Conservation (phyloP, 1,140 invertebrate species). For the Dufourea novaeangliae region DNA sequence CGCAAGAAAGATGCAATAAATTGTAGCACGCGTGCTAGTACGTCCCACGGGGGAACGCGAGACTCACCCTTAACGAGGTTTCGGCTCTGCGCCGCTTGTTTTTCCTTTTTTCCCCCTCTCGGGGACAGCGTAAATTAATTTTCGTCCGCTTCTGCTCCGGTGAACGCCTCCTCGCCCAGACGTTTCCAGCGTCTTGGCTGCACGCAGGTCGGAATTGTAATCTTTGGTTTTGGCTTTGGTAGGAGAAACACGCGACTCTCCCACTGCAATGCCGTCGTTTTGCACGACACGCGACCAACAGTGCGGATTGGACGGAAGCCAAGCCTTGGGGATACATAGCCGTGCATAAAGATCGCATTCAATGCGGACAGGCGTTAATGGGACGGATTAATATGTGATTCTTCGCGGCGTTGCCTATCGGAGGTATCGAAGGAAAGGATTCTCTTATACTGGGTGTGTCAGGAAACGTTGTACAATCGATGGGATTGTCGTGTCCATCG, state of each 20-base stretch:
- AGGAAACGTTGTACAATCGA: too few relatives aligned
- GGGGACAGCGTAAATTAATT: constrained; percentile 50
- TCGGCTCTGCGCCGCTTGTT: neutral
- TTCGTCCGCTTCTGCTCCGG: neutral
- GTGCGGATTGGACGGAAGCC: neutral
- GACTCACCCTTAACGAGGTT: constrained; percentile 60
- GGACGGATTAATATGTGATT: constrained; percentile 42
- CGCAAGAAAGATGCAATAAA: constrained; percentile 75
- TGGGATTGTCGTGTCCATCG: too few relatives aligned
- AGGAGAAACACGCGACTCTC: neutral
- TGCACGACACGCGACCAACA: neutral
- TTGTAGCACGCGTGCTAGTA: constrained; percentile 69
- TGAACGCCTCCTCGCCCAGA: neutral
- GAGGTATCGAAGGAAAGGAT: neutral
- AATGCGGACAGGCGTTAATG: constrained; percentile 15
- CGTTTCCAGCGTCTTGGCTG: neutral
- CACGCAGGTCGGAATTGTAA: neutral
- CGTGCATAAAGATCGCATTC: neutral
- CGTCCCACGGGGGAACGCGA: constrained; percentile 31
- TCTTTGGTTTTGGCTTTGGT: neutral
- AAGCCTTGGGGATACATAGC: too few relatives aligned
- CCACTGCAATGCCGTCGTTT: neutral
- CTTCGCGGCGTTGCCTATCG: neutral
- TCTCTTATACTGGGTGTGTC: neutral
- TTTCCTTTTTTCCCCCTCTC: constrained; percentile 12